Base-by-base conservation (phyloP, 2,888 invertebrate genomes). In the Galerucella calmariensis region DNA sequence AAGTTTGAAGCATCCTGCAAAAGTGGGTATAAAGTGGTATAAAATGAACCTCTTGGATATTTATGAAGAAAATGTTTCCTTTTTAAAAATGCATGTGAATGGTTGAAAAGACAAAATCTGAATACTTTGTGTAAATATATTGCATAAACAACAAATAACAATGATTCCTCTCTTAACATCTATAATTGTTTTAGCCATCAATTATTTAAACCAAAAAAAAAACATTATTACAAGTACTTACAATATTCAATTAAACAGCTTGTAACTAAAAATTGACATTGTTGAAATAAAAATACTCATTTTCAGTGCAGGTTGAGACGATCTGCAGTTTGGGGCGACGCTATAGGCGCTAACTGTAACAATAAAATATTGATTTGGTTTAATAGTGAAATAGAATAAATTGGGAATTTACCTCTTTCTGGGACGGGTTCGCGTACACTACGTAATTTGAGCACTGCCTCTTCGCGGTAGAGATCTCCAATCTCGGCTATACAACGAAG, bases 361-460 rank as follows among this genome's bases (percentile, higher is more conserved):
- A 67, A 69, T 0, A 46, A 59, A 53, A 48, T 9, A 44, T 24
- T 24, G 10, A 14, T 16, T 20, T 0, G 53, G 24, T n/a, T 16
- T 16, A 27, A 46, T 46, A 35, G 6, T 35, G 4, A 41, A 9
- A 41, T 41, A 41, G 1, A 41, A 41, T 41, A 5, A 10, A 56
- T 2, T 10, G 2, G 20, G 10, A 56, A 8, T 20, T 89, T 85
- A 94, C 94, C 94, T 90, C 94, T 91, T 86, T 94, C 94, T 16
- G 94, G 94, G 81, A 94, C 90, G 6, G 95, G 95, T 87, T 94
- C 94, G 71, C 92, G 91, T 62, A 92, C 92, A 74, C 92, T 92
- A 75, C 92, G 92, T 84, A 94, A 90, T 84, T 93, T 92, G 80
- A 92, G 87, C 82, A 92, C 93, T 69, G 92, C 92, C 73, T 90